These are phyloP conservation scores for Acrobasis repandana DNA, from an alignment of 2,888 invertebrate species.

Conservation along the genomic window DNA sequence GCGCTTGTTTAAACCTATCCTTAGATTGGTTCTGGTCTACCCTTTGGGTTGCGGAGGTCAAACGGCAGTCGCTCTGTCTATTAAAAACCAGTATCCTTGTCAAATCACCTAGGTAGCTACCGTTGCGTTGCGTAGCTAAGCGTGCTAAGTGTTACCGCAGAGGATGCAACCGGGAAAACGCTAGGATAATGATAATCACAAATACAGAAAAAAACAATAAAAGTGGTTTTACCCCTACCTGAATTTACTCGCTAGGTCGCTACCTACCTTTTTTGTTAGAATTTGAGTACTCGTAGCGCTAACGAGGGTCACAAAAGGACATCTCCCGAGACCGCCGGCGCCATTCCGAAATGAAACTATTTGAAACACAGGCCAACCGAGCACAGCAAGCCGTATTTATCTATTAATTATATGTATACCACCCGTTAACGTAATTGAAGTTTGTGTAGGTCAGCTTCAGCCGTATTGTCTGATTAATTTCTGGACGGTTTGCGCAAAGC, in stretches of 20 bases:
- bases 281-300: constrained; percentile 43
- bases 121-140: no score
- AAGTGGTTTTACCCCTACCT: constrained; percentile 30
- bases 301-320: constrained; percentile 31
- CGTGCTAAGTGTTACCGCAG: no score
- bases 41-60: no score
- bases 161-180: no score
- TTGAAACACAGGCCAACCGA: constrained; percentile 25
- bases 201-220: constrained; percentile 30
- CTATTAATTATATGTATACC: constrained; percentile 21
- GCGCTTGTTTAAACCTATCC: no score
- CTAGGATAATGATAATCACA: background rate
- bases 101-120: no score
- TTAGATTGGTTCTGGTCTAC: no score
- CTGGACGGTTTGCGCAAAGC: constrained; percentile 3
- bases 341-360: constrained; percentile 23
- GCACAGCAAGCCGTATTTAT: constrained; percentile 21
- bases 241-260: constrained; percentile 24
- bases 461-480: constrained; percentile 15
- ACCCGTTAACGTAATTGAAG: constrained; percentile 12
- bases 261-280: constrained; percentile 35
- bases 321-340: constrained; percentile 26
- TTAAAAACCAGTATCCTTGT: no score
- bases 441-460: constrained; percentile 16
- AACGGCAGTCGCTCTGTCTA: no score